Base-by-base conservation (phyloP, 2,113 vertebrate species). In the Etheostoma spectabile region DNA sequence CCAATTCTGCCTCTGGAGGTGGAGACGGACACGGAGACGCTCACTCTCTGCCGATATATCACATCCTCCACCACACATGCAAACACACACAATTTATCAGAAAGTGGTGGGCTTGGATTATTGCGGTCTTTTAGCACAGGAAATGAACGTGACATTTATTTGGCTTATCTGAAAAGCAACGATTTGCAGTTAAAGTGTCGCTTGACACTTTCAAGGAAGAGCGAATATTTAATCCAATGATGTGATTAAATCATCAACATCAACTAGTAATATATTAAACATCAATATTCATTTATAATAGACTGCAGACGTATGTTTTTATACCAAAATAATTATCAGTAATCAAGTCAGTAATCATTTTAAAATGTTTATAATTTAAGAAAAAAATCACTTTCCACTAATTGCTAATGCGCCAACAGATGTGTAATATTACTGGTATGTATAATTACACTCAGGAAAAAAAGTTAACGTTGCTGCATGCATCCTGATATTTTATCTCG, bases 1-100 rank as follows among this genome's bases (percentile, higher is more conserved):
- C 92, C 90, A 86, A 90, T 92, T 90, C 88, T 86, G 86, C 85
- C 86, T 86, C 86, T 89, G 89, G 89, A 90, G 89, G 90, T 90
- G 88, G 87, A 94, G 77, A 88, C 80, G 85, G 76, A 90, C 88
- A 88, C 57, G 62, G 87, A 76, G 78, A 49, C 82, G 64, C 75
- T 79, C 80, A 70, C 86, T 75, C 82, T 52, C 60, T 38, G 72
- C 69, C 71, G 80, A 80, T 48, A 8, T 63, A 88, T 82, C 80
- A 83, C 66, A 59, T 87, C 77, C 64, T 82, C 81, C 53, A 38
- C 15, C 77, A 74, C 65, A 68, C 75, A 71, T 16, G 4, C 63
- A 66, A 56, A 66, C 73, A 42, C 62, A 62, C 62, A 49, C 15
- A 27, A 66, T 84, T 61, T 62, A 75, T 75, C 81, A 71, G 24